Evolutionary conservation across 2,797 vertebrate genomes (phyloP).

Genomic region (Austrolebias charrua): DNA sequence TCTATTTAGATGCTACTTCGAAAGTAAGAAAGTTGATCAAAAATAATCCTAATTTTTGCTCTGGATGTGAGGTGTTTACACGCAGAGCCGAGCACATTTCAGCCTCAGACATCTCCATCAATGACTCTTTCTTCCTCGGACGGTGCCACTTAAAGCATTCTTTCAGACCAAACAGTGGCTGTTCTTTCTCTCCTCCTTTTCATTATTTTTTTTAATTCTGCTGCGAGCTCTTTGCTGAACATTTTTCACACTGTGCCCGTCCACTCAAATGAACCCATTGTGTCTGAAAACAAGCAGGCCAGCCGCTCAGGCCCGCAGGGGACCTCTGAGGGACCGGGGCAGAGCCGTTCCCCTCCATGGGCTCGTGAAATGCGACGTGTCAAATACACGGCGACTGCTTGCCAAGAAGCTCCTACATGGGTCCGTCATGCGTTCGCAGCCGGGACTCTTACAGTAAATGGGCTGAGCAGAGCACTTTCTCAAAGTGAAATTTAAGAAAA

Average conservation of each 20-base stretch:
- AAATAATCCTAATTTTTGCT: neutral
- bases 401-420: slow-evolving; percentile 42
- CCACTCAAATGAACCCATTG: slow-evolving; percentile 71
- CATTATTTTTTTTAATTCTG: slow-evolving; percentile 50
- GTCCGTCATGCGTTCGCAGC: slow-evolving; percentile 12
- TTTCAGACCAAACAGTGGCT: slow-evolving; percentile 52
- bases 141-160: slow-evolving; percentile 49
- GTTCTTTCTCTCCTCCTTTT: slow-evolving; percentile 52
- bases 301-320: slow-evolving; percentile 43
- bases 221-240: slow-evolving; percentile 43
- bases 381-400: slow-evolving; percentile 46
- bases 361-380: slow-evolving; percentile 73
- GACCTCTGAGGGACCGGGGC: slow-evolving; percentile 34
- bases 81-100: slow-evolving; percentile 39
- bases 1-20: too few relatives aligned
- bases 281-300: slow-evolving; percentile 54
- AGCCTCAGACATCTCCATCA: slow-evolving; percentile 50
- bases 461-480: slow-evolving; percentile 34
- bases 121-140: slow-evolving; percentile 57
- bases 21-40: too few relatives aligned
- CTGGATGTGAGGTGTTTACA: slow-evolving; percentile 1
- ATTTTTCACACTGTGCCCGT: slow-evolving; percentile 60
- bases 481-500: slow-evolving; percentile 43
- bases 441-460: slow-evolving; percentile 33
- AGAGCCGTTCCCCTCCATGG: slow-evolving; percentile 49